Percentiles rank a stretch among this genome's conserved stretches.
These are phyloP conservation scores for Laupala kohalensis DNA, from an alignment of 1,140 invertebrate genomes.

Conservation along the genomic window DNA sequence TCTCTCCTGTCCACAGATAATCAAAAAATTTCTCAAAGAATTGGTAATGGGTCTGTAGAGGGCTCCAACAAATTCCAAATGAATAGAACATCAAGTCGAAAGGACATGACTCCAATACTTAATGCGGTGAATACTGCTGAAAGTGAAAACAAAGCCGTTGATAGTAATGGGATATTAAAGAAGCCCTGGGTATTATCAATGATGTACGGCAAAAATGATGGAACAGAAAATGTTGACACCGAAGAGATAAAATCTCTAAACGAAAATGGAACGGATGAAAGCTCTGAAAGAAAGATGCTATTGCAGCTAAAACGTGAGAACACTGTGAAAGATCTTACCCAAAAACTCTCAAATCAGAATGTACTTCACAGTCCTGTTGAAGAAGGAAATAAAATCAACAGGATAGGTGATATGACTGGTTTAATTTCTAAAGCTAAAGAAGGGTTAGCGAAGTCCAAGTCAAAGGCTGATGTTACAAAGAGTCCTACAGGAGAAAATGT, in stretches of 20 bases:
- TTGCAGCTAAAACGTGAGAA: constrained; percentile 56
- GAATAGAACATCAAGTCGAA: constrained; percentile 33
- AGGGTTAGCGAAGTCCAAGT: constrained; percentile 70
- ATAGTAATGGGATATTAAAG: constrained; percentile 29
- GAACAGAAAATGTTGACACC: constrained; percentile 33
- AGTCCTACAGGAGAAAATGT: constrained; percentile 47
- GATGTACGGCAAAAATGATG: constrained; percentile 36
- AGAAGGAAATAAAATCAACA: constrained; percentile 20
- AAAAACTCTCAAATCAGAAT: constrained; percentile 60
- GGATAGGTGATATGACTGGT: constrained; percentile 72
- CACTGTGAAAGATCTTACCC: constrained; percentile 74
- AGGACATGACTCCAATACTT: constrained; percentile 40
- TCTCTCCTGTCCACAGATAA: constrained; percentile 5
- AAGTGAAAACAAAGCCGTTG: constrained; percentile 1
- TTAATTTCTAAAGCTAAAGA: constrained; percentile 88
- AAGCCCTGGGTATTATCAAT: constrained; percentile 46
- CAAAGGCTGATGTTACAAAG: constrained; percentile 53
- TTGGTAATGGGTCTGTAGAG: constrained; percentile 15
- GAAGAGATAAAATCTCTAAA: constrained; percentile 36
- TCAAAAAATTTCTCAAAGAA: constrained; percentile 2
- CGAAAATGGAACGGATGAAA: constrained; percentile 34
- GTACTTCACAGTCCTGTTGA: constrained; percentile 38
- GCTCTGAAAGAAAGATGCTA: constrained; percentile 31
- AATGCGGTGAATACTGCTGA: constrained; percentile 35
- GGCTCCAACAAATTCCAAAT: constrained; percentile 28